phyloP scores from a whole-genome alignment of 1,140 invertebrate genomes.

The Drosophila seguyi region DNA sequence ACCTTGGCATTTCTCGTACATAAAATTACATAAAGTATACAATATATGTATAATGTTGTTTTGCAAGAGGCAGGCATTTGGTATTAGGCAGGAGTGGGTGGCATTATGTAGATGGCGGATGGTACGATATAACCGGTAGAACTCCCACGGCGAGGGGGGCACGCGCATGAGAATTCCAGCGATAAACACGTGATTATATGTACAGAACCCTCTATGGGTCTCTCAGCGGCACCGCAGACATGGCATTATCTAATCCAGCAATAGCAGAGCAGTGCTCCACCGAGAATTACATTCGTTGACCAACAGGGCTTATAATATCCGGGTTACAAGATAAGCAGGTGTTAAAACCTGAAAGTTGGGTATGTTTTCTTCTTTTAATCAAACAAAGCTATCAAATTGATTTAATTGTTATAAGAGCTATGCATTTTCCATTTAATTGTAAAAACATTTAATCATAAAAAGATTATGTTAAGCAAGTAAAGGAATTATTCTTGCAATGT shows the following conservation, averaged over 20 bases:
- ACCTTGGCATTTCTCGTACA: constrained; percentile 68
- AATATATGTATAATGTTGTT: constrained; percentile 29
- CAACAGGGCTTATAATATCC: constrained; percentile 33
- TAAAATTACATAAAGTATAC: constrained; percentile 30
- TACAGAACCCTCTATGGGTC: constrained; percentile 55
- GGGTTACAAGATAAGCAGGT: constrained; percentile 25
- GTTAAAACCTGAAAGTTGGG: background rate
- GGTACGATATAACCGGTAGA: constrained; percentile 25
- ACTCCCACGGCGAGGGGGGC: constrained; percentile 61
- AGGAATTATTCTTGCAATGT: background rate
- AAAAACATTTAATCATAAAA: background rate
- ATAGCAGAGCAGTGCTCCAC: constrained; percentile 17
- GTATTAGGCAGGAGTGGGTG: constrained; percentile 16
- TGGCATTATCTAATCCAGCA: constrained; percentile 40
- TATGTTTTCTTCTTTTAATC: background rate
- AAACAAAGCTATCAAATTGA: background rate
- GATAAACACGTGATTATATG: constrained; percentile 81
- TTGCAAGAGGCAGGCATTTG: constrained; percentile 3
- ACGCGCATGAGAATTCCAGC: constrained; percentile 73
- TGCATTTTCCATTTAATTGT: background rate
- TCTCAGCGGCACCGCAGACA: constrained; percentile 19
- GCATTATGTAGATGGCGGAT: constrained; percentile 27
- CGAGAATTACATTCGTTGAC: constrained; percentile 20
- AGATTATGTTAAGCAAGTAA: background rate
- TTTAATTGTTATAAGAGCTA: background rate